These are phyloP conservation scores for Aulostomus chinensis DNA, from an alignment of 2,797 vertebrate genomes.

Conservation along the genomic window DNA sequence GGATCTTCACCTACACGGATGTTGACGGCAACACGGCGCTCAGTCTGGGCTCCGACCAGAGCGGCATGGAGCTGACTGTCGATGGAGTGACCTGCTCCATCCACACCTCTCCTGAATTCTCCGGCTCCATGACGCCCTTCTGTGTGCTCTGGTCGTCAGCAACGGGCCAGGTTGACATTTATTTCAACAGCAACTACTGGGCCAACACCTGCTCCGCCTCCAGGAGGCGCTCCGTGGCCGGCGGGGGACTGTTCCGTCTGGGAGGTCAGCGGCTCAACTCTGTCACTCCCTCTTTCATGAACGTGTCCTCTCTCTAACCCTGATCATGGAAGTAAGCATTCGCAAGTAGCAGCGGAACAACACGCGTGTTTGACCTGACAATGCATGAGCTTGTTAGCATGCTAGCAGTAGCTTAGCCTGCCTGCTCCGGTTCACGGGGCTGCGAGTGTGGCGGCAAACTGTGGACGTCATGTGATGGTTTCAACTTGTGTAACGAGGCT, in stretches of 20 bases:
- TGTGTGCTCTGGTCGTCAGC: constrained; percentile 84
- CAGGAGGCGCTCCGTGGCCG: constrained; percentile 61
- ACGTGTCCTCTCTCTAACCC: too few species aligned
- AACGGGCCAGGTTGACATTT: constrained; percentile 67
- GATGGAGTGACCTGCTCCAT: constrained; percentile 71
- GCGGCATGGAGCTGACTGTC: constrained; percentile 74
- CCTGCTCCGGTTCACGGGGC: too few species aligned
- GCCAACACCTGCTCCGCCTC: constrained; percentile 67
- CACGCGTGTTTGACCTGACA: too few species aligned
- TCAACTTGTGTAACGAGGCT: too few species aligned
- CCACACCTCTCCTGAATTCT: constrained; percentile 75
- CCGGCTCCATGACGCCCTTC: constrained; percentile 77
- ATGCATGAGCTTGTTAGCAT: too few species aligned
- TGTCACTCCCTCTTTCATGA: background rate
- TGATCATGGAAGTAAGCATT: too few species aligned
- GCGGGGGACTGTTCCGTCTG: constrained; percentile 80
- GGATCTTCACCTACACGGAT: constrained; percentile 83
- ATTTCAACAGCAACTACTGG: constrained; percentile 69
- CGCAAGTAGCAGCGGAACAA: too few species aligned
- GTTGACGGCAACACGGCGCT: constrained; percentile 43
- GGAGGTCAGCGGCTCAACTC: constrained; percentile 76
- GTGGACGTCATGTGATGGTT: too few species aligned
- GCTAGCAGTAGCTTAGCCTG: too few species aligned
- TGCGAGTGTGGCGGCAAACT: too few species aligned
- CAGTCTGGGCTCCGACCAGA: constrained; percentile 71